These are phyloP conservation scores for Callosobruchus maculatus DNA, from an alignment of 2,888 invertebrate genomes.

Conservation along the genomic window DNA sequence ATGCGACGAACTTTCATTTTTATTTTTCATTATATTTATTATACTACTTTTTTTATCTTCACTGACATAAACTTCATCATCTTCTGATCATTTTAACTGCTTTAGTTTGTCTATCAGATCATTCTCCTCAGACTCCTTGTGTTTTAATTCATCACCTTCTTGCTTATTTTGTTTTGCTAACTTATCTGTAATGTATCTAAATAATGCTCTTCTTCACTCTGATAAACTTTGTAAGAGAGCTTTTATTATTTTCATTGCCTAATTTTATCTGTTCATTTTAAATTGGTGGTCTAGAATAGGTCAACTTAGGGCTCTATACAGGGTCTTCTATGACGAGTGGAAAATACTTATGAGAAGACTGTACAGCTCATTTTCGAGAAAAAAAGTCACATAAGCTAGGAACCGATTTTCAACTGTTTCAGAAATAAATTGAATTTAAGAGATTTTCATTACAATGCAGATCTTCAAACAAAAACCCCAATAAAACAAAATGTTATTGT, in stretches of 20 bases:
- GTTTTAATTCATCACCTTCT: slow-evolving; percentile 27
- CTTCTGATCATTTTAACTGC: not conserved
- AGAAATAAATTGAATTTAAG: too few relatives aligned
- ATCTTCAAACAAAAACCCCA: too few relatives aligned
- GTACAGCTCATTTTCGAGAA: too few relatives aligned
- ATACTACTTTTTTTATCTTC: slow-evolving; percentile 11
- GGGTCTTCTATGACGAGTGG: too few relatives aligned
- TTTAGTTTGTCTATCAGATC: slow-evolving; percentile 16
- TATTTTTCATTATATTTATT: slow-evolving; percentile 1
- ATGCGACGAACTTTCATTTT: not conserved
- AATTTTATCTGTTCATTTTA: slow-evolving; percentile 53
- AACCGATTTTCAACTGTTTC: too few relatives aligned
- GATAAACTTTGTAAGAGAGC: slow-evolving; percentile 66
- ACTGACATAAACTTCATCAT: slow-evolving; percentile 34
- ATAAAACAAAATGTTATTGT: too few relatives aligned
- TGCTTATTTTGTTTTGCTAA: slow-evolving; percentile 37
- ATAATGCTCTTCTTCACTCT: slow-evolving; percentile 73
- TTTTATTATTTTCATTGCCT: slow-evolving; percentile 63
- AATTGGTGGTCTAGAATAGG: slow-evolving; percentile 37
- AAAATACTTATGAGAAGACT: too few relatives aligned
- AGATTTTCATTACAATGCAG: too few relatives aligned
- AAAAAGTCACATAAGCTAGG: too few relatives aligned
- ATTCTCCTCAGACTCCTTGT: slow-evolving; percentile 34
- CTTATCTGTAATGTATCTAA: slow-evolving; percentile 60
- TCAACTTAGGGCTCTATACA: too few relatives aligned